Evolutionary conservation across 2,113 vertebrate genomes (phyloP).

Genomic region (Nicator chloris): DNA sequence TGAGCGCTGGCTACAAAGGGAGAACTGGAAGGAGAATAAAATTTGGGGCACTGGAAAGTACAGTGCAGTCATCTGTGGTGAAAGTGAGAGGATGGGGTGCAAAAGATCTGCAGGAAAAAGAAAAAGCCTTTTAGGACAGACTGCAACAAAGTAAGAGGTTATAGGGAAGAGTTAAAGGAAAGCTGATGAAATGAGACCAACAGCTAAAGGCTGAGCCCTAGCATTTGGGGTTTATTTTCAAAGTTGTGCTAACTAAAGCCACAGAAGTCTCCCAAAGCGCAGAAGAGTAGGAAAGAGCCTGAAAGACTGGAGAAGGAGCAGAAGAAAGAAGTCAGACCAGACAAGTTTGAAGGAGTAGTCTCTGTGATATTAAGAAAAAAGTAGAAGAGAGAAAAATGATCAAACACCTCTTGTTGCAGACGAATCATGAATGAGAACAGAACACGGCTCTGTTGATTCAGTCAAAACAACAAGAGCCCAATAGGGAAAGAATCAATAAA

Average conservation of each 20-base stretch:
- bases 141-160: not conserved
- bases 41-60: not conserved
- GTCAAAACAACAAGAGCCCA: not conserved
- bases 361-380: not conserved
- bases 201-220: not conserved
- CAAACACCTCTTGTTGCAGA: not conserved
- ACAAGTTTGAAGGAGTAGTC: not conserved
- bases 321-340: not conserved
- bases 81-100: not conserved
- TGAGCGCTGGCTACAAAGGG: not conserved
- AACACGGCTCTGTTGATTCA: not conserved
- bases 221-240: not conserved
- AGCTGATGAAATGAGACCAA: not conserved
- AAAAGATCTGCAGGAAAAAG: not conserved
- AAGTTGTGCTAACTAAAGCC: not conserved
- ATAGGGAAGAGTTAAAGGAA: not conserved
- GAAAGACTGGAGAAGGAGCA: not conserved
- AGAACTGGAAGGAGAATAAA: not conserved
- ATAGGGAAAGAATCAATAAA: constrained; percentile 19
- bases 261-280: not conserved
- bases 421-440: constrained; percentile 4
- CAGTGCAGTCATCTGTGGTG: not conserved
- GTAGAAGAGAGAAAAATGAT: not conserved
- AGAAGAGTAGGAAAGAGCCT: not conserved
- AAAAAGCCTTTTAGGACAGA: not conserved